Percentiles rank a stretch among this genome's conserved stretches.
Evolutionary conservation across 2,797 vertebrate genomes (phyloP).

Genomic region (Bradypodion ventrale): DNA sequence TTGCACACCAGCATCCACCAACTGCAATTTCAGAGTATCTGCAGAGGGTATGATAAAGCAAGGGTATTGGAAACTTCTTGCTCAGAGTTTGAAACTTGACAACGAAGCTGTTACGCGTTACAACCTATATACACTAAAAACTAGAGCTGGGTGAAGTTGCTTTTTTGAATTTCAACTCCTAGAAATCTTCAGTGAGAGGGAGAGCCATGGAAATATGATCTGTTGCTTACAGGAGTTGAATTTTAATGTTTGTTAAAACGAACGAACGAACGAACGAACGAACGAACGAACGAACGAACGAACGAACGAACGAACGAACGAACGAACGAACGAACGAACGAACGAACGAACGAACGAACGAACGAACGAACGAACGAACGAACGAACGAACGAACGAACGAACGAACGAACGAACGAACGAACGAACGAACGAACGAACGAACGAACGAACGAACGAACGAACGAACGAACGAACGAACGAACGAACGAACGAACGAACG

Average conservation of each 20-base stretch:
- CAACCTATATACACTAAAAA: too few species aligned
- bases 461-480: too few species aligned
- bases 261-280: not conserved
- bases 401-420: too few species aligned
- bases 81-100: not conserved
- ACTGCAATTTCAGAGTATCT: conserved; percentile 88
- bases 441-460: not conserved
- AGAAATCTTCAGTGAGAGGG: not conserved
- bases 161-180: too few species aligned
- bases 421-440: not conserved
- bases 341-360: too few species aligned
- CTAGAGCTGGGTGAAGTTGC: too few species aligned
- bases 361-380: not conserved
- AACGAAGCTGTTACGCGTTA: not conserved
- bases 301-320: too few species aligned
- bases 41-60: conserved; percentile 36
- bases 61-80: not conserved
- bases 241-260: too few species aligned
- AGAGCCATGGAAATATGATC: not conserved
- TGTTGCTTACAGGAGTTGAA: not conserved
- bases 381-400: not conserved
- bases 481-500: not conserved
- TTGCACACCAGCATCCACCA: conserved; percentile 85
- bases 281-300: not conserved
- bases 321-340: not conserved